Evolutionary conservation across 2,888 invertebrate species (phyloP).

Genomic region (Eurois occulta): DNA sequence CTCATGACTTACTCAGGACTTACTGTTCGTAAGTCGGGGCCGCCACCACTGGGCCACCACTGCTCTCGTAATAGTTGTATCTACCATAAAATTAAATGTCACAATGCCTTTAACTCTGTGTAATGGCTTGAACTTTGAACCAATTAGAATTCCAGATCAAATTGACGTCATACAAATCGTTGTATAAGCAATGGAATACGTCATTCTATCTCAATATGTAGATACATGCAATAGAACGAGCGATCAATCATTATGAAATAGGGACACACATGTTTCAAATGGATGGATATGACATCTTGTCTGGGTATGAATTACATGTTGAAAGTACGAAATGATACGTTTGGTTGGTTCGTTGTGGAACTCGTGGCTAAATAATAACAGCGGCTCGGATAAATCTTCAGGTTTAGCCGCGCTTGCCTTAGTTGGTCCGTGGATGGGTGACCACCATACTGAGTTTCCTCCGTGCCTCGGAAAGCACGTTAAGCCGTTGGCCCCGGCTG

Average conservation of each 20-base stretch:
- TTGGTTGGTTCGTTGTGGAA: background rate
- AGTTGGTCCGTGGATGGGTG: no score
- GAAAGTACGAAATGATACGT: background rate
- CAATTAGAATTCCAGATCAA: slow-evolving; percentile 6
- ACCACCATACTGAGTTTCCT: no score
- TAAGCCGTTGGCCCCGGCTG: no score
- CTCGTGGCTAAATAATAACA: no score
- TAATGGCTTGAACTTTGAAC: slow-evolving; percentile 8
- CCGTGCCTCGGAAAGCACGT: no score
- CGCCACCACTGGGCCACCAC: no score
- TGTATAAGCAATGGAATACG: slow-evolving; percentile 1
- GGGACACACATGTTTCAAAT: slow-evolving; percentile 24
- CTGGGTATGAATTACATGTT: background rate
- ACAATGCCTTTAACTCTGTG: background rate
- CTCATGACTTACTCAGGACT: no score
- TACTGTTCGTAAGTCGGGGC: no score
- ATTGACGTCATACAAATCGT: slow-evolving; percentile 14
- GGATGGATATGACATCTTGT: slow-evolving; percentile 24
- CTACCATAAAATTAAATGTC: background rate
- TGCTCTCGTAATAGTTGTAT: no score
- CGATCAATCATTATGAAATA: slow-evolving; percentile 39
- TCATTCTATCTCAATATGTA: slow-evolving; percentile 5
- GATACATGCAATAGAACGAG: slow-evolving; percentile 1
- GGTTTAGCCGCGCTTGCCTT: no score
- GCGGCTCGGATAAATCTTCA: no score